Evolutionary conservation across 2,888 invertebrate species (phyloP).

Genomic region (Deladenus siricidicola): DNA sequence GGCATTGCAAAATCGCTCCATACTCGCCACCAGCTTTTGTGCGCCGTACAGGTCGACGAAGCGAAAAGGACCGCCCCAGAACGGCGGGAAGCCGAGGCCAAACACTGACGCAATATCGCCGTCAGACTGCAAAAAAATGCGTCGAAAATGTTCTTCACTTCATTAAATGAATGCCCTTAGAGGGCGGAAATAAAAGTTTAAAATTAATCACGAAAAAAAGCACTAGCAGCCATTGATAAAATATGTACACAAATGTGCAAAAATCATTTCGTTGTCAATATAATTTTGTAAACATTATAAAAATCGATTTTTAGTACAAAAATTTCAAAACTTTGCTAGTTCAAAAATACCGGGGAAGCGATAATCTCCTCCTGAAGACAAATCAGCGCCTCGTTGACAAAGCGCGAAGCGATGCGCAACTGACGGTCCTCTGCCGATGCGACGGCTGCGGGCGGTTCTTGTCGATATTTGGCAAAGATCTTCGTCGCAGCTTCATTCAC

Average conservation of each 20-base stretch:
- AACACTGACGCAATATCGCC: slow-evolving; percentile 98
- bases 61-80: slow-evolving; percentile 78
- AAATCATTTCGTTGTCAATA: too few relatives aligned
- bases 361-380: slow-evolving; percentile 94
- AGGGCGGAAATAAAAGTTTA: too few relatives aligned
- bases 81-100: slow-evolving; percentile 97
- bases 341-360: slow-evolving; percentile 74
- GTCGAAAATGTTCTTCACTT: background rate
- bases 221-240: too few relatives aligned
- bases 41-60: slow-evolving; percentile 92
- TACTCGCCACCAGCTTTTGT: slow-evolving; percentile 75
- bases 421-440: slow-evolving; percentile 74
- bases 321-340: too few relatives aligned
- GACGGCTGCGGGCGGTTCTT: slow-evolving; percentile 66
- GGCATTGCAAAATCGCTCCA: slow-evolving; percentile 74
- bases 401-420: slow-evolving; percentile 79
- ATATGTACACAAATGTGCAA: too few relatives aligned
- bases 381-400: slow-evolving; percentile 91
- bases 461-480: slow-evolving; percentile 73
- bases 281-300: too few relatives aligned
- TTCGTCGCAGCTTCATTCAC: slow-evolving; percentile 72
- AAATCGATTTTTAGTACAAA: too few relatives aligned
- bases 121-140: slow-evolving; percentile 76
- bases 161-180: too few relatives aligned
- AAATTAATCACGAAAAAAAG: too few relatives aligned